These are phyloP conservation scores for Drosophila paucipuncta DNA, from an alignment of 2,888 invertebrate genomes.

Conservation along the genomic window DNA sequence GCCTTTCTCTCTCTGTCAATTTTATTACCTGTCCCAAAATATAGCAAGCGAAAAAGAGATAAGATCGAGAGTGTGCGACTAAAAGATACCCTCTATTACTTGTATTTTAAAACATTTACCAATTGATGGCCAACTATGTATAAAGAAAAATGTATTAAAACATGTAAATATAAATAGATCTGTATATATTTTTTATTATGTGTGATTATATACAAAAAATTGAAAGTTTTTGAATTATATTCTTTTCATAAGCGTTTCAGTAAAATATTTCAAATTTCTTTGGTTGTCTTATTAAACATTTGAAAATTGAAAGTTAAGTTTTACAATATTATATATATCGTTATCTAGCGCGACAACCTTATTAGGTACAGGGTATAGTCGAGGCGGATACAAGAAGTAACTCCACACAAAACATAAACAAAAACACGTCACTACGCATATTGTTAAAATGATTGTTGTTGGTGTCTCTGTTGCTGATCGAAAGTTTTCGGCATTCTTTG, in stretches of 20 bases:
- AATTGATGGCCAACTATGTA: not conserved
- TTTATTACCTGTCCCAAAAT: conserved; percentile 54
- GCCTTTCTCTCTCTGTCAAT: conserved; percentile 8
- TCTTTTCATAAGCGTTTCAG: not conserved
- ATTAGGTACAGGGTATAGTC: conserved; percentile 23
- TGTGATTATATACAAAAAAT: not conserved
- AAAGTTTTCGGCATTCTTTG: conserved; percentile 79
- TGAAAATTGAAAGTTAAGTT: not conserved
- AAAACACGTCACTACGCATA: conserved; percentile 46
- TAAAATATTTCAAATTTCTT: too few relatives aligned
- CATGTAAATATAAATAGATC: not conserved
- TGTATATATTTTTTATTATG: too few relatives aligned
- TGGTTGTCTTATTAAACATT: not conserved
- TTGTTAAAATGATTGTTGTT: conserved; percentile 55
- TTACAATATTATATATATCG: not conserved
- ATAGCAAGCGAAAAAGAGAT: conserved; percentile 15
- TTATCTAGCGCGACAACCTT: not conserved
- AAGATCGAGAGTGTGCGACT: not conserved
- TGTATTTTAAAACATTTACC: not conserved
- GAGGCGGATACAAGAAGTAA: conserved; percentile 22
- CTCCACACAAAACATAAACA: conserved; percentile 25
- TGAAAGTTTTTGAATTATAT: not conserved
- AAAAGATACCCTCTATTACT: not conserved
- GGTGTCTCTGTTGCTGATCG: conserved; percentile 58
- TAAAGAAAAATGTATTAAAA: not conserved